These are phyloP conservation scores for Leptogaster cylindrica DNA, from an alignment of 2,888 invertebrate species.

Conservation along the genomic window DNA sequence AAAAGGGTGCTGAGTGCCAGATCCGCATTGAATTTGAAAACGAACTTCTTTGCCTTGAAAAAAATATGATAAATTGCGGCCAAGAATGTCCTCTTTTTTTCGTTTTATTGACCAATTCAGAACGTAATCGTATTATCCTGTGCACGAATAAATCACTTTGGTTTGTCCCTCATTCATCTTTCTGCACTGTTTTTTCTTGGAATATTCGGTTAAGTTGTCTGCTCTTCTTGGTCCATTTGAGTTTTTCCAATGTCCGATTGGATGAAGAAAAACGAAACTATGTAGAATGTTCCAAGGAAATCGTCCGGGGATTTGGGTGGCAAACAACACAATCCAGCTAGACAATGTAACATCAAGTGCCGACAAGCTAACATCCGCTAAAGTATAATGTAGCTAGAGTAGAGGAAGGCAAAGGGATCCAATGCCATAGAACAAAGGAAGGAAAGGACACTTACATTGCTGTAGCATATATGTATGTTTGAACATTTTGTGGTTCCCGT, in stretches of 20 bases:
- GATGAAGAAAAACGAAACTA: slow-evolving; percentile 1
- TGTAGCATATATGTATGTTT: neutral
- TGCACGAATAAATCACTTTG: slow-evolving; percentile 42
- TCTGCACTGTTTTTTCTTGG: neutral
- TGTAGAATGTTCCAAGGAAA: neutral
- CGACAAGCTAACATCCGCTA: slow-evolving; percentile 43
- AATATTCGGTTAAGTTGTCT: slow-evolving; percentile 1
- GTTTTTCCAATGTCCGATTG: slow-evolving; percentile 20
- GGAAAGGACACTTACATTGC: too few relatives aligned
- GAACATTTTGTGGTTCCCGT: neutral
- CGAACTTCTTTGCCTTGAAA: neutral
- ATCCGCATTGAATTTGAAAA: slow-evolving; percentile 19
- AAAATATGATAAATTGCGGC: slow-evolving; percentile 46
- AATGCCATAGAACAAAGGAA: neutral
- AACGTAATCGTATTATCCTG: slow-evolving; percentile 46
- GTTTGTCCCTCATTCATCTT: slow-evolving; percentile 31
- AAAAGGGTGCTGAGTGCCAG: slow-evolving; percentile 1
- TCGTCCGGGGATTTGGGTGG: neutral
- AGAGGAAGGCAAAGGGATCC: neutral
- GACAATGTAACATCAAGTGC: slow-evolving; percentile 16
- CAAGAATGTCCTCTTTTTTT: slow-evolving; percentile 36
- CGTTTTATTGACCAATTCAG: slow-evolving; percentile 47
- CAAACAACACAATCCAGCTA: slow-evolving; percentile 14
- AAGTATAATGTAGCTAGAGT: slow-evolving; percentile 9
- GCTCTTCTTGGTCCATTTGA: slow-evolving; percentile 5